Evolutionary conservation across 2,888 invertebrate genomes (phyloP).

Genomic region (Drosophila histrio): DNA sequence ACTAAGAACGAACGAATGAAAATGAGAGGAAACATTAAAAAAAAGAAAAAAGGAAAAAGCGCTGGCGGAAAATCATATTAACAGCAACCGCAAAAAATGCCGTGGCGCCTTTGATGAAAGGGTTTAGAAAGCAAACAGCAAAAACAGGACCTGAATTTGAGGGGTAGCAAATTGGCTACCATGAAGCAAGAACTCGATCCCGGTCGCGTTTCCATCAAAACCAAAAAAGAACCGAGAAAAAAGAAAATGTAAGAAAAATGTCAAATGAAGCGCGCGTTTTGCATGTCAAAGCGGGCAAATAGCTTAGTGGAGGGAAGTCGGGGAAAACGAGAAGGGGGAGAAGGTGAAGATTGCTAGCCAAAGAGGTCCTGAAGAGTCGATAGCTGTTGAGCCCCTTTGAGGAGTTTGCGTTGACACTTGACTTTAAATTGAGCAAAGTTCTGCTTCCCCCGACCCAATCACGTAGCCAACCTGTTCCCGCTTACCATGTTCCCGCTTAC

Average conservation of each 20-base stretch:
- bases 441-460: not conserved
- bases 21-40: not conserved
- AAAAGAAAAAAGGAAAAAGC: conserved; percentile 17
- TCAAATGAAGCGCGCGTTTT: conserved; percentile 78
- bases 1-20: conserved; percentile 29
- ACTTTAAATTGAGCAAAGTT: conserved; percentile 73
- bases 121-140: conserved; percentile 57
- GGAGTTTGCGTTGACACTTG: conserved; percentile 77
- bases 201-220: conserved; percentile 35
- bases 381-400: conserved; percentile 58
- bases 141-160: conserved; percentile 24
- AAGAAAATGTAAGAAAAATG: conserved; percentile 63
- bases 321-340: not conserved
- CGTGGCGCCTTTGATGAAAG: conserved; percentile 71
- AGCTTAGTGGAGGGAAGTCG: conserved; percentile 10
- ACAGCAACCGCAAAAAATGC: conserved; percentile 65
- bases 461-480: not conserved
- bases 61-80: conserved; percentile 65
- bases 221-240: conserved; percentile 8
- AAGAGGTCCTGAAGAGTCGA: conserved; percentile 59
- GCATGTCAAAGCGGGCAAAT: conserved; percentile 73
- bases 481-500: not conserved
- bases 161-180: conserved; percentile 38
- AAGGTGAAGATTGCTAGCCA: conserved; percentile 49
- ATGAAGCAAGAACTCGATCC: conserved; percentile 54